phyloP scores from a whole-genome alignment of 2,113 vertebrate genomes.

The Urocitellus parryii region DNA sequence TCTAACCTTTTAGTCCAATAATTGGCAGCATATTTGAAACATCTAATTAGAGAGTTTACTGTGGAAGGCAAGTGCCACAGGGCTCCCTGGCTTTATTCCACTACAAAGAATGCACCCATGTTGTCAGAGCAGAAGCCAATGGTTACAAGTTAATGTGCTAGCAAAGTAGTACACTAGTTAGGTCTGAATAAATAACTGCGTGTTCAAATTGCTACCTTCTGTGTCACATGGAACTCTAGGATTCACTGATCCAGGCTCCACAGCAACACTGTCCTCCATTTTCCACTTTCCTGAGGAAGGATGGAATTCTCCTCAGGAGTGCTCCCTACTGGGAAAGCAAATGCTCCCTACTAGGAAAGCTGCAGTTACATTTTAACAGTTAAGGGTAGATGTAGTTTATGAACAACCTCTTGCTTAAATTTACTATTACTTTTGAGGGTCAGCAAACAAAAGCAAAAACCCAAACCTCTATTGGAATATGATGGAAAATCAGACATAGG shows the following conservation, averaged over 20 bases:
- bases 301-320: too few species aligned
- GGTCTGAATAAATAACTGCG: background rate
- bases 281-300: too few species aligned
- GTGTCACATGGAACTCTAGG: too few species aligned
- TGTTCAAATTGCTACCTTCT: background rate
- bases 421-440: background rate
- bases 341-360: background rate
- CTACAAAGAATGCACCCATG: background rate
- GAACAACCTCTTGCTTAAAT: background rate
- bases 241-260: background rate
- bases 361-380: background rate
- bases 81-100: background rate
- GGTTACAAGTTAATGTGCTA: fast-evolving
- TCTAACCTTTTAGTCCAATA: background rate
- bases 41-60: background rate
- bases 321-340: too few species aligned
- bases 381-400: background rate
- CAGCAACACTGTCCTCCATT: background rate
- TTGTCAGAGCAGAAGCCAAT: background rate
- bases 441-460: background rate
- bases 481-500: fast-evolving
- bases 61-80: background rate
- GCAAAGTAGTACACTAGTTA: background rate
- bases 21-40: background rate
- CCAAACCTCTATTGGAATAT: background rate